These are phyloP conservation scores for Nysson spinosus DNA, from an alignment of 2,888 invertebrate species.

Conservation along the genomic window DNA sequence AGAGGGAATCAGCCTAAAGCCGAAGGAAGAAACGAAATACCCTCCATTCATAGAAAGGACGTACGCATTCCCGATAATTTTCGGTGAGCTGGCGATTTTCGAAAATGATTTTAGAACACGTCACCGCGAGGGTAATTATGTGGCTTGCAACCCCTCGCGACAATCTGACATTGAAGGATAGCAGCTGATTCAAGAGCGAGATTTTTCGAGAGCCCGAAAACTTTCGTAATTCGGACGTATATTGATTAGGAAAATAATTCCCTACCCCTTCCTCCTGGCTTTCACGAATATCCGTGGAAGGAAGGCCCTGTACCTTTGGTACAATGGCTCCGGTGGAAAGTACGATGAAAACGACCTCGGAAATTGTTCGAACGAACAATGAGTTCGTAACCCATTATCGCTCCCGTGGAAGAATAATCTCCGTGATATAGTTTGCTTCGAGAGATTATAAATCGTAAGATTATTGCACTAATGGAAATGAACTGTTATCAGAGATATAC, in stretches of 20 bases:
- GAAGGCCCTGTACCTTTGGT: background rate
- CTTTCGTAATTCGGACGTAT: slow-evolving; percentile 17
- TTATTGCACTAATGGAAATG: slow-evolving; percentile 27
- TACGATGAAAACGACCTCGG: background rate
- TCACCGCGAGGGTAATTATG: slow-evolving; percentile 22
- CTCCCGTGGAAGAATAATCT: slow-evolving; percentile 10
- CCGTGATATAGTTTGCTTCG: slow-evolving; percentile 7
- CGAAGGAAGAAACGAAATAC: slow-evolving; percentile 15
- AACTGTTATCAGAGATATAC: slow-evolving; percentile 23
- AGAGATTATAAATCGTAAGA: slow-evolving; percentile 25
- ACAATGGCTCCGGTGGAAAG: background rate
- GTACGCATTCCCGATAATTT: slow-evolving; percentile 11
- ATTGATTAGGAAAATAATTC: slow-evolving; percentile 19
- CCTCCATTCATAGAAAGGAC: background rate
- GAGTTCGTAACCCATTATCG: slow-evolving; percentile 14
- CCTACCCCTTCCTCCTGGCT: no score
- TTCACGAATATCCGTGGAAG: no score
- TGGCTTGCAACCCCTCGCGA: no score
- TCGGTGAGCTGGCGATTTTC: slow-evolving; percentile 38
- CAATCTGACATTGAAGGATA: slow-evolving; percentile 38
- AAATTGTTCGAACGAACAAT: slow-evolving; percentile 5
- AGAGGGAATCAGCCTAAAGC: slow-evolving; percentile 8
- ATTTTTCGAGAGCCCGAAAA: background rate
- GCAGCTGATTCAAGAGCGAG: slow-evolving; percentile 2
- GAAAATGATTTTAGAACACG: slow-evolving; percentile 28